phyloP scores from a whole-genome alignment of 1,140 invertebrate genomes.

The Bilobella aurantiaca region DNA sequence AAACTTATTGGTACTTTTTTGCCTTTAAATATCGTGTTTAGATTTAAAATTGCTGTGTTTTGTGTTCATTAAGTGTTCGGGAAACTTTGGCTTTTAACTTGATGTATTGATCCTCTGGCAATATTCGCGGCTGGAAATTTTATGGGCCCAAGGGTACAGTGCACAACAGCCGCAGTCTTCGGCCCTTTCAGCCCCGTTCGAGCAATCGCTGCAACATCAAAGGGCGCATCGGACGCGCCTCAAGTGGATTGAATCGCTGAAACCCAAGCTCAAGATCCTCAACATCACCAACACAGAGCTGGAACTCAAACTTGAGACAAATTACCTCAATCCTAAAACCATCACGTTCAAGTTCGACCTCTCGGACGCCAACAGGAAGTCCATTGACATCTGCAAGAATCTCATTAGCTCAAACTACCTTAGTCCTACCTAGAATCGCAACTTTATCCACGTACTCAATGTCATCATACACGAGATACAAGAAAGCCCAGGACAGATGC shows the following conservation, averaged over 20 bases:
- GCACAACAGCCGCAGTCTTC: neutral
- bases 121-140: neutral
- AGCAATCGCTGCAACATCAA: neutral
- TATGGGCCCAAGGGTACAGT: neutral
- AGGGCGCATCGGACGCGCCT: neutral
- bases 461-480: neutral
- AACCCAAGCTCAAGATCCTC: neutral
- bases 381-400: slow-evolving; percentile 1
- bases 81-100: neutral
- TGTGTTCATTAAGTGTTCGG: no score
- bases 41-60: no score
- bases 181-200: neutral
- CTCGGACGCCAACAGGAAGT: neutral
- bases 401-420: neutral
- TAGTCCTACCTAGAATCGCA: neutral
- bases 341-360: neutral
- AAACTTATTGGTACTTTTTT: no score
- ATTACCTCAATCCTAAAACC: neutral
- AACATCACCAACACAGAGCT: neutral
- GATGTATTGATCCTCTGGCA: neutral
- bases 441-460: neutral
- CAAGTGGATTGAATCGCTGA: slow-evolving; percentile 1
- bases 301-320: neutral
- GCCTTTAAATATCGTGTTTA: no score
- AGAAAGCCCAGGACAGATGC: neutral